Conservation (phyloP, 1,140 invertebrate species). For the Galleria mellonella region DNA sequence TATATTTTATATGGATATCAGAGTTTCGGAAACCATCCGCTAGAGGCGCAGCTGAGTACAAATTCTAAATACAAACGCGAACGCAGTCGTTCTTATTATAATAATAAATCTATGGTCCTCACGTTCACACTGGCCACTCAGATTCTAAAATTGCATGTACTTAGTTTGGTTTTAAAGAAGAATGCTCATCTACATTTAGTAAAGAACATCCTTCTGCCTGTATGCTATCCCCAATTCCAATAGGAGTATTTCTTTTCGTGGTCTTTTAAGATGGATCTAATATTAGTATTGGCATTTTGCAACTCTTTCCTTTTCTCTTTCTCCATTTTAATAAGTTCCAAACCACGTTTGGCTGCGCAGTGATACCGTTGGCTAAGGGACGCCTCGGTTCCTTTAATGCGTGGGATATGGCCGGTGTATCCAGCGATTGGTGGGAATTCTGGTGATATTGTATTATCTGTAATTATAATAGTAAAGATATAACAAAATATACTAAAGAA, state of each 20-base stretch:
- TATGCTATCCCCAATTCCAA: slow-evolving; percentile 74
- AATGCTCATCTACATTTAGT: slow-evolving; percentile 60
- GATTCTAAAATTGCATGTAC: too few relatives aligned
- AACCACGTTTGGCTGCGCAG: slow-evolving; percentile 78
- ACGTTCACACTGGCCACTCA: too few relatives aligned
- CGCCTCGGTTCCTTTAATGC: slow-evolving; percentile 78
- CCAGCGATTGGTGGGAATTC: slow-evolving; percentile 82
- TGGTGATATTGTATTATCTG: slow-evolving; percentile 80
- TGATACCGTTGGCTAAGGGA: slow-evolving; percentile 81
- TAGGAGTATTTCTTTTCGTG: slow-evolving; percentile 65
- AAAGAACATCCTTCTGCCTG: slow-evolving; percentile 73
- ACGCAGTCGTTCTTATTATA: too few relatives aligned
- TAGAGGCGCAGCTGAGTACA: too few relatives aligned
- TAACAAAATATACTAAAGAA: too few relatives aligned
- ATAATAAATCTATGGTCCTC: too few relatives aligned
- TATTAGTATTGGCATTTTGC: slow-evolving; percentile 48
- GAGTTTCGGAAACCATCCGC: too few relatives aligned
- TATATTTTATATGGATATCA: too few relatives aligned
- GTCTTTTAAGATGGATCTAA: slow-evolving; percentile 54
- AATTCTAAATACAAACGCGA: too few relatives aligned
- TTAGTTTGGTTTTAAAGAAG: slow-evolving; percentile 50
- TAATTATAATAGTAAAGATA: slow-evolving; percentile 12
- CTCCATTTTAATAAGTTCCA: slow-evolving; percentile 77
- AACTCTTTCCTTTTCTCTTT: slow-evolving; percentile 68
- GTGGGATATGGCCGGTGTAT: slow-evolving; percentile 83